Evolutionary conservation across 2,113 vertebrate species (phyloP).

Genomic region (Nannobrachium achirus): DNA sequence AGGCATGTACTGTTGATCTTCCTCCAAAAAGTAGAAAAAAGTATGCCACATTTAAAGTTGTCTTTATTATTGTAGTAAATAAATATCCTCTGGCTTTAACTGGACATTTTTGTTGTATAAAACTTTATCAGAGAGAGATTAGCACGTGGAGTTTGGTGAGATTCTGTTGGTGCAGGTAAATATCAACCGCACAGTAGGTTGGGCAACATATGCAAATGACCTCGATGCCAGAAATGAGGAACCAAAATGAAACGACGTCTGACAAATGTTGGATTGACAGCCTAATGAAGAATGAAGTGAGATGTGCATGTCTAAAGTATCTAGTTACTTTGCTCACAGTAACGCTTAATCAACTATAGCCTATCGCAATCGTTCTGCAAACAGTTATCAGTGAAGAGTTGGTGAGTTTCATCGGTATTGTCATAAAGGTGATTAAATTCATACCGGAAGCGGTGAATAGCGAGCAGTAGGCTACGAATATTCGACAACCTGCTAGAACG

Average conservation of each 20-base stretch:
- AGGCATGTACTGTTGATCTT: too few species aligned
- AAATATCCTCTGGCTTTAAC: background rate
- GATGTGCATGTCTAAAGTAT: too few species aligned
- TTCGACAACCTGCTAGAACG: too few species aligned
- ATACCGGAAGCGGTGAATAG: constrained; percentile 43
- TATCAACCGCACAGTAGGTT: background rate
- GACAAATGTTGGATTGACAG: constrained; percentile 13
- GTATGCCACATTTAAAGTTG: background rate
- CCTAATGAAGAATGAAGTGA: background rate
- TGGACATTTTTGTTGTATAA: too few species aligned
- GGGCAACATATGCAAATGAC: constrained; percentile 57
- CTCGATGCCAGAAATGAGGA: constrained; percentile 60
- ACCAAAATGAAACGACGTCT: constrained; percentile 51
- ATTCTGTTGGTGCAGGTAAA: constrained; percentile 29
- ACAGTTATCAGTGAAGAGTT: background rate
- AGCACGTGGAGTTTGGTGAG: background rate
- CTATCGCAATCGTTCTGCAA: background rate
- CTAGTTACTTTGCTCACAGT: too few species aligned
- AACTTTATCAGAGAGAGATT: too few species aligned
- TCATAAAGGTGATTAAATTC: background rate
- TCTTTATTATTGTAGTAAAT: background rate
- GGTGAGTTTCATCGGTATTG: constrained; percentile 33
- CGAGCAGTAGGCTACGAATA: too few species aligned
- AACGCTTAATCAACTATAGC: background rate
- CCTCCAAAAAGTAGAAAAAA: too few species aligned